Conservation (phyloP, 1,140 invertebrate genomes). For the Agraylea sexmaculata region DNA sequence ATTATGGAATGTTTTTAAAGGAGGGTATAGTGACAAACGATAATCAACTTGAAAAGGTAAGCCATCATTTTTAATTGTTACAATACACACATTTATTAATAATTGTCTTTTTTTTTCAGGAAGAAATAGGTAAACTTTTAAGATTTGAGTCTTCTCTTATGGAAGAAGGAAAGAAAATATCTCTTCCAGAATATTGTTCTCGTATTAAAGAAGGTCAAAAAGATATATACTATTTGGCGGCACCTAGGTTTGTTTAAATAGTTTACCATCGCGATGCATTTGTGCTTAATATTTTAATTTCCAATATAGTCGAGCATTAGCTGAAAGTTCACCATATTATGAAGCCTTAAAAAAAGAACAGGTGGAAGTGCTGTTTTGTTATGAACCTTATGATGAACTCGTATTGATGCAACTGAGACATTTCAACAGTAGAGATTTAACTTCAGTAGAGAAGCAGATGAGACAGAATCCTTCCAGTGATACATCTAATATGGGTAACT, state of each 20-base stretch:
- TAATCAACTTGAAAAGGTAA: slow-evolving; percentile 71
- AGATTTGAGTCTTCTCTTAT: slow-evolving; percentile 84
- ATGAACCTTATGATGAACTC: slow-evolving; percentile 91
- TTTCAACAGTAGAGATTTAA: slow-evolving; percentile 67
- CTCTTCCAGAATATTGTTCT: slow-evolving; percentile 76
- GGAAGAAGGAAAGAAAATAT: slow-evolving; percentile 59
- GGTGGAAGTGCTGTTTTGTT: slow-evolving; percentile 89
- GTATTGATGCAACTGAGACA: slow-evolving; percentile 82
- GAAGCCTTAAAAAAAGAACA: slow-evolving; percentile 81
- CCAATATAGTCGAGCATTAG: slow-evolving; percentile 62
- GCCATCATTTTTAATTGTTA: slow-evolving; percentile 12
- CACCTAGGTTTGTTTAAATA: slow-evolving; percentile 59
- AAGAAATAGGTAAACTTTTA: slow-evolving; percentile 83
- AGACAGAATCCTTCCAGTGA: slow-evolving; percentile 54
- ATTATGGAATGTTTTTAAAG: slow-evolving; percentile 89
- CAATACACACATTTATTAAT: slow-evolving; percentile 5
- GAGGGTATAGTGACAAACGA: slow-evolving; percentile 83
- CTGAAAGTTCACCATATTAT: slow-evolving; percentile 88
- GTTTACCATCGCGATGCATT: not conserved
- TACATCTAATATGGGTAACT: slow-evolving; percentile 18
- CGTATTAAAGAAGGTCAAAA: slow-evolving; percentile 67
- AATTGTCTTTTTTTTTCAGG: slow-evolving; percentile 43
- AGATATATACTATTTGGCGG: slow-evolving; percentile 86
- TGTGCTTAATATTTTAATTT: slow-evolving; percentile 2
- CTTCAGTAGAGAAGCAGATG: slow-evolving; percentile 92